Base-by-base conservation (phyloP, 2,888 invertebrate genomes). In the Marronus borbonicus region DNA sequence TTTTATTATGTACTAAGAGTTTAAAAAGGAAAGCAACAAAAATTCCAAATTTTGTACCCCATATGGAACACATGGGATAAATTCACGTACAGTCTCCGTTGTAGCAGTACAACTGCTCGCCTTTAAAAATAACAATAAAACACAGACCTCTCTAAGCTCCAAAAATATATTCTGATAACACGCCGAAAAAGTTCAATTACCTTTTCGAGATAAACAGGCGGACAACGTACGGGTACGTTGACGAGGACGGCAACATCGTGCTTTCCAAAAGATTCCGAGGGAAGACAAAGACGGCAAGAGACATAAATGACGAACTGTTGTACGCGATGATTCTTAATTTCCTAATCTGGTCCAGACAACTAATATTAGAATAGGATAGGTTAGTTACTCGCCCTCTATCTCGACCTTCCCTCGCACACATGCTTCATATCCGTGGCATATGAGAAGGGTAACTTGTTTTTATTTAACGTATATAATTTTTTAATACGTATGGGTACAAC, bases 321-420 rank as follows among this genome's bases (percentile, higher is more conserved):
- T 31, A 28, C 50, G 24, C 68, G 68, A 68, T 68, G 68, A 68
- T 68, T 68, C 68, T 68, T 74, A 74, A 68, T 68, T 68, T 72
- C 58, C 76, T 76, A 76, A 76, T 76, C 76, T 65, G 65, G 55
- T 50, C 66, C 65, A 76, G 76, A 76, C 76, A 76, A 76, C 66
- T 58, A 52, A 76, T 52, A 44, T 66, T 66, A 76, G 76, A 58
- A 66, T 76, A 68, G 76, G 76, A 55, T 76, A 76, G 76, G 76
- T 76, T 76, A 76, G 76, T 76, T 52, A 76, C 72, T 72, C 76
- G 76, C 76, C 76, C 76, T 76, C 58, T 76, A 36, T 55, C 66
- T 55, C 76, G 76, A 76, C 76, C 76, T 76, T 76, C 78, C 65
- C 72, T 58, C 68, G 28, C 68, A 58, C 55, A 58, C 55, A 58